Base-by-base conservation (phyloP, 2,113 vertebrate species). In the Craseonycteris thonglongyai region DNA sequence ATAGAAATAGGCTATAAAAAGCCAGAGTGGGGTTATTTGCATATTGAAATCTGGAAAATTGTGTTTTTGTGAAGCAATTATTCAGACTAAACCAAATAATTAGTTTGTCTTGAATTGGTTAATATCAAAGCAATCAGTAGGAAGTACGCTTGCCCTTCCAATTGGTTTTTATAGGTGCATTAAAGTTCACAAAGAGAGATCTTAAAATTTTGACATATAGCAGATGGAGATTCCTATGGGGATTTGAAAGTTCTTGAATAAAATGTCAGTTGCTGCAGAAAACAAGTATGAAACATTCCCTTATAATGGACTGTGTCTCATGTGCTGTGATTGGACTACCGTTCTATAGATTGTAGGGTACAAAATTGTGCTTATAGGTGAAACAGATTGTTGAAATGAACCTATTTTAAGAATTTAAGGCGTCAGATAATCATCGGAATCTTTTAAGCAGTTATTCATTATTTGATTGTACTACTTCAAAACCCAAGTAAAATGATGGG, bases 101-200 rank as follows among this genome's bases (percentile, higher is more conserved):
- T 26, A 21, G 69, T 81, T 63, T 66, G n/a, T 54, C 75, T 66
- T 26, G 35, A 74, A 75, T 40, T 81, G 63, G 28, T 91, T 91
- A 81, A 28, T 92, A 94, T 69, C 59, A 79, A 58, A 93, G 22
- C 42, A 38, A 63, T 88, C 58, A 24, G 38, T 83, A 42, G 51
- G 16, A 92, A 87, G 61, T 47, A 56, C 56, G 9, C 47, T 85
- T 92, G 82, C 59, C 38, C 80, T 93, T 91, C 91, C 71, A 66
- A 83, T 66, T 63, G 65, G 65, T 93, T 96, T 91, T 51, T 83
- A 58, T 28, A 56, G 71, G 30, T 75, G 33, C 80, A 59, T 88
- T 95, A 63, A 87, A 95, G 94, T 97, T 97, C 91, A 94, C 54
- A 81, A 93, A 91, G 86, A 94, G 65, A 89, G 94, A 95, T 93